Conservation (phyloP, 2,113 vertebrate species). For the Tetrao urogallus region DNA sequence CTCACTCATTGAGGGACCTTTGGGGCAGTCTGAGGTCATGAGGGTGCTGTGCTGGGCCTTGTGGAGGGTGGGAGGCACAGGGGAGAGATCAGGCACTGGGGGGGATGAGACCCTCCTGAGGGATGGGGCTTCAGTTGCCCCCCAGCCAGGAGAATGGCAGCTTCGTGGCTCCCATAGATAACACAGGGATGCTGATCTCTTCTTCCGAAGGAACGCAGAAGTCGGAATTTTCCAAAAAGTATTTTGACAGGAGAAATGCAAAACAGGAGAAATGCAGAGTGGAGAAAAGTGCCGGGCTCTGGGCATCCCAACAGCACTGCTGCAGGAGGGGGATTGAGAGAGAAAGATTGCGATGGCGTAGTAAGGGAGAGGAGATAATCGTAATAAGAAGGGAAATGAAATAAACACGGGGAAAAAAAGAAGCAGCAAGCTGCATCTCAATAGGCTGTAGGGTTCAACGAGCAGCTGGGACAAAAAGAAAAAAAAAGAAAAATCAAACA, state of each 20-base stretch:
- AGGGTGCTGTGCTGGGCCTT: too few species aligned
- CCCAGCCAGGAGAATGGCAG: background rate
- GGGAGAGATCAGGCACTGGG: background rate
- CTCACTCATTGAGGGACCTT: too few species aligned
- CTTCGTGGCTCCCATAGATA: background rate
- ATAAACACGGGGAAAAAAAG: background rate
- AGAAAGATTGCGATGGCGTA: background rate
- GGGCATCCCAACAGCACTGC: background rate
- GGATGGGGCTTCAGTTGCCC: background rate
- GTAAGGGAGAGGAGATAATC: background rate
- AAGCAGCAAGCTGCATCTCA: background rate
- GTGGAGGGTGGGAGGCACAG: too few species aligned
- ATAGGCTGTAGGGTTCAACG: background rate
- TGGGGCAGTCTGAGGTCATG: too few species aligned
- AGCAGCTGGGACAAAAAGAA: background rate
- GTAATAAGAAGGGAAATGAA: conserved; percentile 20
- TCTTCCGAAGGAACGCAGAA: background rate
- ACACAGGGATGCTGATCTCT: accelerated
- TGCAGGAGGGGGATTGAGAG: accelerated
- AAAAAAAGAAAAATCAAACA: background rate
- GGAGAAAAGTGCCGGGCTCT: background rate
- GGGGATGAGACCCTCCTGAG: background rate
- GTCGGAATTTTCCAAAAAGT: background rate
- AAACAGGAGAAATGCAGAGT: background rate
- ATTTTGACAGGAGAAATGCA: background rate